A percentile compares a stretch with the other conserved stretches of the same genome.
Evolutionary conservation across 2,888 invertebrate species (phyloP).

Genomic region (Drosophila emarginata): DNA sequence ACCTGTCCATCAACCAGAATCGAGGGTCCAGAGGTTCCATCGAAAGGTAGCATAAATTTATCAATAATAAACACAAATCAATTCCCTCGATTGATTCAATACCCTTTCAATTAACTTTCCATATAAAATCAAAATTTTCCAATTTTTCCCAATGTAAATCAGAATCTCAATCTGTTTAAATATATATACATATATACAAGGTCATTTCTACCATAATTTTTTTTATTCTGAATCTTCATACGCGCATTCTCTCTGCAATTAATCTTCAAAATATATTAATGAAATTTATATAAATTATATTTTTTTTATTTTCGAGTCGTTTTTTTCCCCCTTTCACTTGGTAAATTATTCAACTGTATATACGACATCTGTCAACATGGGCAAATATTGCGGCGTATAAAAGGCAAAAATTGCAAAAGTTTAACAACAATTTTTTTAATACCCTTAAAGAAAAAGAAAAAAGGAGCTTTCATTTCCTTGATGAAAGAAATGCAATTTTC

Average conservation of each 20-base stretch:
- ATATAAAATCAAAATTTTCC: background rate
- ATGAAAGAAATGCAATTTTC: too few relatives aligned
- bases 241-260: background rate
- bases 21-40: conserved; percentile 22
- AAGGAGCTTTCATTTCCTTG: too few relatives aligned
- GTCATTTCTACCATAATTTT: background rate
- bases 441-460: too few relatives aligned
- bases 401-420: background rate
- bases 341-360: conserved; percentile 1
- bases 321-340: conserved; percentile 2
- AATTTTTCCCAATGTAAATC: too few relatives aligned
- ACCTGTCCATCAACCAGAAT: conserved; percentile 57
- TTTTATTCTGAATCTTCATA: background rate
- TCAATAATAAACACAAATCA: conserved; percentile 12
- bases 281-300: background rate
- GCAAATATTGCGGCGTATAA: background rate
- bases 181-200: background rate
- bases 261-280: background rate
- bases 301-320: background rate
- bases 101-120: background rate
- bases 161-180: too few relatives aligned
- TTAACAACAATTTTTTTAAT: too few relatives aligned
- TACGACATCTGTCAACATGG: conserved; percentile 2
- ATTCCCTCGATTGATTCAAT: background rate
- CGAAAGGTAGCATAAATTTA: conserved; percentile 48